Evolutionary conservation across 2,113 vertebrate genomes (phyloP), one percentile per base, ranked within the genome.

Genomic region (Centrocercus urophasianus): DNA sequence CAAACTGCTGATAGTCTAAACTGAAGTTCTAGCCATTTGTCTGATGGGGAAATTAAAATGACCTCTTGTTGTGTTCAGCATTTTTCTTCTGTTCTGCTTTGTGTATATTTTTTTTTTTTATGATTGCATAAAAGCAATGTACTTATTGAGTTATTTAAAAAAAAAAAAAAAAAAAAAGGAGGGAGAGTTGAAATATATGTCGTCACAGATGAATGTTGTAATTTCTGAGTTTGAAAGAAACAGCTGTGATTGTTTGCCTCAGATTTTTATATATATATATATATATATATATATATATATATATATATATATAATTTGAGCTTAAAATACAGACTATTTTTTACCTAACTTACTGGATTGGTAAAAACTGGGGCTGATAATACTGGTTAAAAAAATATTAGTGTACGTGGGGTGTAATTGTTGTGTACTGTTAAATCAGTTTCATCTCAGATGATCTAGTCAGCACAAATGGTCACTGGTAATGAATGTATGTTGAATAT

Each of bases 41-140:
- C 47, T 73, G 48, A 7, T 59, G 65, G 43, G 86, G 83, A 89
- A 93, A 95, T 86, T 95, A 96, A 95, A 93, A 50, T 94, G 54
- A 79, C 75, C 76, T 91, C 25, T 2, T 45, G 56, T 70, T 86
- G 36, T 54, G 10, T 60, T 94, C 69, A 65, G 15, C 17, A 80
- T 87, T 79, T 66, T 21, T 82, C 82, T 74, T 90, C 42, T 45
- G 12, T 14, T 72, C 52, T 70, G 2, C 48, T 20, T 61, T 69
- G 4, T 45, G 38, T 66, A 3, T 13, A 3, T 14, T 14, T 42
- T 36, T 36, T 16, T 8, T 57, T 73, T 83, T 86, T 57, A 73
- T 40, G 34, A 15, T 10, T 86, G 38, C 30, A 52, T 9, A 90
- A 94, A 70, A 2, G 32, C 30, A 47, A n/a, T 32, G 93, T 78